Evolutionary conservation across 2,888 invertebrate genomes (phyloP).

Genomic region (Sipha maydis): DNA sequence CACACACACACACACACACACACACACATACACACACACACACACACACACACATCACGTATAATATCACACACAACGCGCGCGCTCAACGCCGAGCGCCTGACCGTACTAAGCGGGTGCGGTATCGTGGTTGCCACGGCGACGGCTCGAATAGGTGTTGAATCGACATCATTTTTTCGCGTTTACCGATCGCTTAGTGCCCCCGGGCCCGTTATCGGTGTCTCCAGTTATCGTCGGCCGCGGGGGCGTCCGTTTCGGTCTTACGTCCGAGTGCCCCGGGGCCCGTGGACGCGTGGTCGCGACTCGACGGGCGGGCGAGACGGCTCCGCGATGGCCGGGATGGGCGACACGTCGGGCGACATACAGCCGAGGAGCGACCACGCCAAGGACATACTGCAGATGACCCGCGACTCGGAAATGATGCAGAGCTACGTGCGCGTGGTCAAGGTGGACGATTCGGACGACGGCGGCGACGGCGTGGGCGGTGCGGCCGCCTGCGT

Average conservation of each 20-base stretch:
- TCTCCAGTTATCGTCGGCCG: neutral
- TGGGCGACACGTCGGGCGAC: constrained; percentile 62
- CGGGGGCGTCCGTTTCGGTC: neutral
- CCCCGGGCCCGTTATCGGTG: neutral
- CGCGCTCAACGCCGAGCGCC: neutral
- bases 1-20: neutral
- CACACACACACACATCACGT: neutral
- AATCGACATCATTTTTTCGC: constrained; percentile 44
- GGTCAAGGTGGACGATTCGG: constrained; percentile 67
- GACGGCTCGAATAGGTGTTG: constrained; percentile 44
- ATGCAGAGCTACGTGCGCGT: constrained; percentile 83
- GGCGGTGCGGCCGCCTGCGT: neutral
- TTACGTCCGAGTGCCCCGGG: neutral
- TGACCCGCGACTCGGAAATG: constrained; percentile 72
- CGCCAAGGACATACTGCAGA: constrained; percentile 64
- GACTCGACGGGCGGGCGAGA: neutral
- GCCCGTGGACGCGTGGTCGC: neutral
- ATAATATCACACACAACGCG: too few relatives aligned
- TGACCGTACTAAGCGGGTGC: constrained; percentile 15
- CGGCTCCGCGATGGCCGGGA: constrained; percentile 29
- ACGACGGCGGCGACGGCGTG: constrained; percentile 38
- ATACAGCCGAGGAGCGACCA: constrained; percentile 61
- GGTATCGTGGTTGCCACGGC: constrained; percentile 38
- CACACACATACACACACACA: neutral
- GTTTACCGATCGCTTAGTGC: constrained; percentile 26